Conservation (phyloP, 2,888 invertebrate genomes). For the Stenichneumon culpator region DNA sequence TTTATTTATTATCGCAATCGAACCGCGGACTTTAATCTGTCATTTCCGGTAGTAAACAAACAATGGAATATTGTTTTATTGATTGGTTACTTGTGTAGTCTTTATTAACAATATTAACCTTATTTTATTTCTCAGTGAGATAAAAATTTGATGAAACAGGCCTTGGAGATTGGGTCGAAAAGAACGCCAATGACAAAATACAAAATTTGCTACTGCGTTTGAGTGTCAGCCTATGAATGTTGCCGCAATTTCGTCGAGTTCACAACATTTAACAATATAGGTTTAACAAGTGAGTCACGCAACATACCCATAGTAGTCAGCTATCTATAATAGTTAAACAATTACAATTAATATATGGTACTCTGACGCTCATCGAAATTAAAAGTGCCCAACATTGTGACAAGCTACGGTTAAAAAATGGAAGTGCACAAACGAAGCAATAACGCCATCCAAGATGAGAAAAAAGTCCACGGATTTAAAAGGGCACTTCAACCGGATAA, state of each 20-base stretch:
- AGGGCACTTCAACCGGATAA: constrained; percentile 93
- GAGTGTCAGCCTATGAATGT: background rate
- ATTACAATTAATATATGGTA: background rate
- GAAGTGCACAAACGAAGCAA: constrained; percentile 43
- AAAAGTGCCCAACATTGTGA: constrained; percentile 10
- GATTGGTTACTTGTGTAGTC: too few species aligned
- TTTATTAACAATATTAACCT: too few species aligned
- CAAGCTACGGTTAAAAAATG: constrained; percentile 20
- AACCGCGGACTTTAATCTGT: background rate
- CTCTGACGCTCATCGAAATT: background rate
- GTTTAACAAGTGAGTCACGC: background rate
- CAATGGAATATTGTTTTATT: background rate
- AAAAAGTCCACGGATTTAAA: constrained; percentile 91
- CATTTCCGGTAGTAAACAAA: constrained; percentile 17
- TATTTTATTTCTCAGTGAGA: too few species aligned
- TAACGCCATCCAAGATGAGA: constrained; percentile 85
- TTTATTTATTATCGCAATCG: background rate
- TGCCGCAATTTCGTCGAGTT: background rate
- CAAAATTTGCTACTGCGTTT: background rate
- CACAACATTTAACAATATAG: background rate
- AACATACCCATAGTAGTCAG: background rate
- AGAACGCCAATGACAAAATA: too few species aligned
- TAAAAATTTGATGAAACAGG: too few species aligned
- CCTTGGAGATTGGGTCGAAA: too few species aligned
- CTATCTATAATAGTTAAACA: background rate